These are phyloP conservation scores for Harpegnathos saltator DNA, from an alignment of 1,140 invertebrate species.

Conservation along the genomic window DNA sequence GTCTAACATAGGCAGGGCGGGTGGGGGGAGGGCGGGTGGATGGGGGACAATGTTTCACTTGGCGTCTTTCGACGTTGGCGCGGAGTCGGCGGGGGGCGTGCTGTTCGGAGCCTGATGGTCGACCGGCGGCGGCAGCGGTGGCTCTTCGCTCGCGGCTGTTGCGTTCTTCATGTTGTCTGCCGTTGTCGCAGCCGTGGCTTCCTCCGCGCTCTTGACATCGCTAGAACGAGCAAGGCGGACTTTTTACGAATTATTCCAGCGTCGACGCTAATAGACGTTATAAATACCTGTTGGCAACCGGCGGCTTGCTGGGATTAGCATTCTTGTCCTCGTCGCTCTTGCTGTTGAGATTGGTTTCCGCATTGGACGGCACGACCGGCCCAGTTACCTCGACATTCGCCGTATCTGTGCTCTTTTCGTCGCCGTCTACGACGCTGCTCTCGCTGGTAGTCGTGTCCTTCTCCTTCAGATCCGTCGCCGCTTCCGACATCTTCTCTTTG, in stretches of 20 bases:
- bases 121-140: background rate
- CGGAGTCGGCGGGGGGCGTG: background rate
- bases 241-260: background rate
- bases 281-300: constrained; percentile 65
- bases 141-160: background rate
- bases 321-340: constrained; percentile 63
- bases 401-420: constrained; percentile 41
- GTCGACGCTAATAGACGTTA: background rate
- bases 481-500: constrained; percentile 21
- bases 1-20: constrained; percentile 39
- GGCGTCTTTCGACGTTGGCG: constrained; percentile 47
- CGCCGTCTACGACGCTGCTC: constrained; percentile 18
- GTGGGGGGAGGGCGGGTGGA: background rate
- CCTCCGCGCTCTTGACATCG: background rate
- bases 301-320: constrained; percentile 68
- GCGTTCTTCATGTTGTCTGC: background rate
- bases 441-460: constrained; percentile 32
- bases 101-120: background rate
- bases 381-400: constrained; percentile 13
- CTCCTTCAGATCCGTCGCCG: constrained; percentile 32
- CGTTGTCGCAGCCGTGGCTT: background rate
- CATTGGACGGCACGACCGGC: background rate
- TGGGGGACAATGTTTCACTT: constrained; percentile 65
- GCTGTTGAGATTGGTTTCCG: constrained; percentile 53
- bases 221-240: background rate